phyloP scores from a whole-genome alignment of 2,888 invertebrate species.

The Saturnia pavonia region DNA sequence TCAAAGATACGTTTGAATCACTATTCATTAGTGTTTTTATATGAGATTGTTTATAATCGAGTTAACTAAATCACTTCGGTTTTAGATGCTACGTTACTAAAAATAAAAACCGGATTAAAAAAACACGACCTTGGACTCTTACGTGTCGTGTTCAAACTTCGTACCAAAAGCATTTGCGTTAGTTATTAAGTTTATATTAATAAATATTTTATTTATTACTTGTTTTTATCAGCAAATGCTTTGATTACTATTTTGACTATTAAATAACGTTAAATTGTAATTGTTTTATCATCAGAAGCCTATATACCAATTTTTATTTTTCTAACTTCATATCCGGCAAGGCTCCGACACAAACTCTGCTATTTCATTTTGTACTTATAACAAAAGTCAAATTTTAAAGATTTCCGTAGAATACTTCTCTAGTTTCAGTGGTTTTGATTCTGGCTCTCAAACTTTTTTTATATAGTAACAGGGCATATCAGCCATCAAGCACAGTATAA shows the following conservation, averaged over 20 bases:
- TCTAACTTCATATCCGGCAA: too few species aligned
- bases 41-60: neutral
- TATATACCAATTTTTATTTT: too few species aligned
- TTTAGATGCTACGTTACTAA: slow-evolving; percentile 10
- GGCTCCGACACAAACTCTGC: too few species aligned
- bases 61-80: neutral
- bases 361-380: too few species aligned
- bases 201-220: neutral
- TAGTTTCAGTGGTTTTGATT: too few species aligned
- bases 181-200: neutral
- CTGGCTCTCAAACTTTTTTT: too few species aligned
- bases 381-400: too few species aligned
- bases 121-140: slow-evolving; percentile 9
- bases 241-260: neutral
- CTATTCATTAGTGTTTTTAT: neutral
- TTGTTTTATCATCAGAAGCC: too few species aligned
- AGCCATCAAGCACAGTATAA: too few species aligned
- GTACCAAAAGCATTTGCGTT: slow-evolving; percentile 1
- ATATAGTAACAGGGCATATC: too few species aligned
- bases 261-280: too few species aligned
- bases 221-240: neutral
- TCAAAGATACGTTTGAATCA: neutral
- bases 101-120: slow-evolving; percentile 14
- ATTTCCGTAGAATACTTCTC: too few species aligned
- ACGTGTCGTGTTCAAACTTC: neutral